A percentile compares a stretch with the other conserved stretches of the same genome.
These are phyloP conservation scores for Aviceda cuculoides DNA, from an alignment of 2,797 vertebrate species.

Conservation along the genomic window DNA sequence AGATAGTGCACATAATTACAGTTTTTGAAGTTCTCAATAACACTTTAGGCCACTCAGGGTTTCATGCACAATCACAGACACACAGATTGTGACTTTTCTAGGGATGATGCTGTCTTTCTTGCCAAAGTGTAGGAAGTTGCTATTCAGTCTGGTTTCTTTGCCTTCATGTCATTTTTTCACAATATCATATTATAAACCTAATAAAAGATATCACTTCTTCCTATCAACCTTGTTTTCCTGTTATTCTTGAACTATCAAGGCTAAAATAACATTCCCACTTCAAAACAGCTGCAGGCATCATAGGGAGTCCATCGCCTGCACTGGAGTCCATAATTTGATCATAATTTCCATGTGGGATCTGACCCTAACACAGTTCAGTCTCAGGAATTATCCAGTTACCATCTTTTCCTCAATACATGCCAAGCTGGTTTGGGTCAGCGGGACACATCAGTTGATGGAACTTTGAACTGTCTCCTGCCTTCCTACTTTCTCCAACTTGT, in stretches of 20 bases:
- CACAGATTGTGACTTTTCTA: background rate
- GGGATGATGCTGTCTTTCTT: background rate
- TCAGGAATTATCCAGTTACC: background rate
- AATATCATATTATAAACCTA: background rate
- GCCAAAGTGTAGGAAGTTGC: background rate
- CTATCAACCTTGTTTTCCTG: background rate
- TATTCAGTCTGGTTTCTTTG: background rate
- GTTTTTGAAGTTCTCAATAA: background rate
- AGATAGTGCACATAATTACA: background rate
- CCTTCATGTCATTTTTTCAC: background rate
- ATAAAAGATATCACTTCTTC: background rate
- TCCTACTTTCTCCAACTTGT: constrained; percentile 42
- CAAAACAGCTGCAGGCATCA: background rate
- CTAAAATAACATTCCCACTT: background rate
- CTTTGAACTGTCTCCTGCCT: background rate
- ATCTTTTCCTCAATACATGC: background rate
- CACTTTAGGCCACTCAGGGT: background rate
- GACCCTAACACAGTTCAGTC: background rate
- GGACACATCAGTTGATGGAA: background rate
- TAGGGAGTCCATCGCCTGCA: background rate
- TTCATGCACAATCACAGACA: background rate
- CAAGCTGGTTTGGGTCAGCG: background rate
- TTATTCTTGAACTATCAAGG: background rate
- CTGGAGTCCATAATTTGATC: background rate
- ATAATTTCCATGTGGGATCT: background rate